A percentile compares a stretch with the other conserved stretches of the same genome.
phyloP scores from a whole-genome alignment of 2,888 invertebrate genomes.

The Polyommatus iphigenia region DNA sequence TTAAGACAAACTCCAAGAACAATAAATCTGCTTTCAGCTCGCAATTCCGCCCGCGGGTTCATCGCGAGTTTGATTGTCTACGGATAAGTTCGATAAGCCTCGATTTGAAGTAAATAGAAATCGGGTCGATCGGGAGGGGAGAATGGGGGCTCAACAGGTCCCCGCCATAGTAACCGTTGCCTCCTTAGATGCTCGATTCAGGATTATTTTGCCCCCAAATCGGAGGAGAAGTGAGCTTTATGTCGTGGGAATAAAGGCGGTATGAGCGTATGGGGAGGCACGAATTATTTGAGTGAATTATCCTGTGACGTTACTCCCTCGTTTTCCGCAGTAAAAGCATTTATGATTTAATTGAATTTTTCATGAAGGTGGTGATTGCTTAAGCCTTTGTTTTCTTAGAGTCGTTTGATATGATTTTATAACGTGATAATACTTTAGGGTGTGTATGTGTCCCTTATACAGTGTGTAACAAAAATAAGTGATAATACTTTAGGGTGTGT shows the following conservation, averaged over 20 bases:
- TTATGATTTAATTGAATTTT: slow-evolving; percentile 28
- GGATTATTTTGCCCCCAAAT: neutral
- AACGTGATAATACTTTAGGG: neutral
- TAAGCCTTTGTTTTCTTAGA: neutral
- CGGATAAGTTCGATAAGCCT: slow-evolving; percentile 44
- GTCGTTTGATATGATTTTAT: neutral
- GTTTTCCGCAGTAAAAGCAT: slow-evolving; percentile 23
- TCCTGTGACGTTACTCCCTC: slow-evolving; percentile 42
- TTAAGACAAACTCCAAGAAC: slow-evolving; percentile 17
- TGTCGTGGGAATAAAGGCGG: neutral
- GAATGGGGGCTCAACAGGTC: slow-evolving; percentile 51
- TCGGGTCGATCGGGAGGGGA: slow-evolving; percentile 40
- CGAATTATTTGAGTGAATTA: slow-evolving; percentile 45
- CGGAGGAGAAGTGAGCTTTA: neutral
- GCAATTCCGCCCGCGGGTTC: slow-evolving; percentile 35
- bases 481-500: no score
- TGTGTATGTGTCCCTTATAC: no score
- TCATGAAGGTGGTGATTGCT: slow-evolving; percentile 8
- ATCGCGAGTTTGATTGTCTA: slow-evolving; percentile 40
- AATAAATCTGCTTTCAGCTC: slow-evolving; percentile 36
- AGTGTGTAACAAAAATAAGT: no score
- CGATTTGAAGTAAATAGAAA: slow-evolving; percentile 43
- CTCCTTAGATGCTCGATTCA: neutral
- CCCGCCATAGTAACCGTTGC: slow-evolving; percentile 47
- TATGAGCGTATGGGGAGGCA: slow-evolving; percentile 35